Base-by-base conservation (phyloP, 2,113 vertebrate species). In the Catharus bicknelli region DNA sequence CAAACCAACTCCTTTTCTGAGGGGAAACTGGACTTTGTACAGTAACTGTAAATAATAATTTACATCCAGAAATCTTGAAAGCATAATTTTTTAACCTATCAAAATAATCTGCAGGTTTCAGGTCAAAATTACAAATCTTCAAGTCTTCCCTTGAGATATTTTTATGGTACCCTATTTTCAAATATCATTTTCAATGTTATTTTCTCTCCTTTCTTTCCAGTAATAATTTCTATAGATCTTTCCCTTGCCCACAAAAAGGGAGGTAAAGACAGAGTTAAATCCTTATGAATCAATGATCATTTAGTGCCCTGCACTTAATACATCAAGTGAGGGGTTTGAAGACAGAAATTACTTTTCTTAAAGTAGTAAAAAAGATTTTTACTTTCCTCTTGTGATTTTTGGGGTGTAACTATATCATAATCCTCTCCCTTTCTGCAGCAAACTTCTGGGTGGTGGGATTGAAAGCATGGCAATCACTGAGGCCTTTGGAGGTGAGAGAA, bases 401-500 rank as follows among this genome's bases (percentile, higher is more conserved):
- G n/a, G 34, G 5, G 6, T 64, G 74, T 96, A 82, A 83, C 36
- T 77, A 3, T 19, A 40, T 38, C 11, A 9, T 45, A 78, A 63
- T 82, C 80, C 29, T 94, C n/a, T 95, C 86, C 80, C 86, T 96
- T 72, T 76, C 75, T 98, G 69, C 95, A 99, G 99, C 95, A 99
- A 99, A 97, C 98, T 99, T 80, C 92, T 99, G 72, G 99, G 99
- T 93, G 99, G 99, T 90, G 99, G 99, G 66, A 97, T 99, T 83
- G 99, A 99, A 98, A 99, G 99, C 86, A 99, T 99, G 99, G 99
- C 99, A 66, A 99, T 99, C 94, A 99, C 99, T 53, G 99, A 99
- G 94, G 99, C 98, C 67, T 99, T 99, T 97, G 99, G 99, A 97
- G 99, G 99, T 99, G 94, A 97, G 97, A 91, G 78, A 93, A 70